Base-by-base conservation (phyloP, 2,888 invertebrate species). In the Sarcophaga caerulescens region DNA sequence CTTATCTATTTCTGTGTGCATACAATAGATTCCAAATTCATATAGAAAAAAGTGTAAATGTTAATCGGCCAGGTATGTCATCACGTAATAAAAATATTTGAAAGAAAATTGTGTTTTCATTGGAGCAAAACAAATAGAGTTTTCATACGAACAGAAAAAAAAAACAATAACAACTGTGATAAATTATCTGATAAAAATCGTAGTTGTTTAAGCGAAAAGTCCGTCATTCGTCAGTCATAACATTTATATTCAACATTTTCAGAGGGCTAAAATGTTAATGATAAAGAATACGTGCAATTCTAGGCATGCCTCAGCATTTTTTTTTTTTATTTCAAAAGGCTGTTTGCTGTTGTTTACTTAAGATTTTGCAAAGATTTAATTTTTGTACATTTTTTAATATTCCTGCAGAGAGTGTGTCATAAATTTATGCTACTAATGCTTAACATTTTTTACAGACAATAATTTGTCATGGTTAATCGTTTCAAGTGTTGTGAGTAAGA, bases 221-320 rank as follows among this genome's bases (percentile, higher is more conserved):
- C 12, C 1, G 17, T 63, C 47, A 35, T 8, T 35, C 35, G 35
- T 8, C 35, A 35, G 23, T 52, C 19, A 71, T 45, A 52, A 14
- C 17, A 52, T 52, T 52, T 52, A 52, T 14, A 14, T 14, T 60
- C 44, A 44, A 21, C 45, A 66, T 45, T 44, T 19, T 65, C 45
- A 17, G n/a, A 45, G 23, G 23, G 23, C 5, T 44, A 60, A 11
- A 21, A 52, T 60, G 12, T 47, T 4, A 11, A 19, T 65, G 83
- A 86, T 80, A 83, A 83, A 63, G 68, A 77, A 63, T 85, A 85
- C 85, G 85, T 85, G 85, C 83, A 65, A 59, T 44, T 83, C 45
- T 65, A 80, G 73, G 80, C 83, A 83, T 44, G 25, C 25, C n/a
- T 17, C 1, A 12, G 62, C 23, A 62, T 23, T 62, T 62, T 62